These are phyloP conservation scores for Pitta sordida DNA, from an alignment of 2,113 vertebrate genomes.

Conservation along the genomic window DNA sequence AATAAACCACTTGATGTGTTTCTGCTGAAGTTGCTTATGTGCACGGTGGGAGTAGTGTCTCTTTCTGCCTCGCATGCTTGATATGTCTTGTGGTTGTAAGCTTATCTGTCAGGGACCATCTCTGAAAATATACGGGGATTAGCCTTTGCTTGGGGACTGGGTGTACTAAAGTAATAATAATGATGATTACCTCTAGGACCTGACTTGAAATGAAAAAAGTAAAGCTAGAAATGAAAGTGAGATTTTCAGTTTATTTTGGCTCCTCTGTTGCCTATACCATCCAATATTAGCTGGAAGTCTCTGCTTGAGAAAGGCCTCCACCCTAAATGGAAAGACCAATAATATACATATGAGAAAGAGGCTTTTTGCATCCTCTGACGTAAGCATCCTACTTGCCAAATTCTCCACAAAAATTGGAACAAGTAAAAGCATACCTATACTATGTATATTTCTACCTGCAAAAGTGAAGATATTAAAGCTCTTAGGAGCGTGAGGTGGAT, in stretches of 20 bases:
- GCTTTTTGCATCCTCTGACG: neutral
- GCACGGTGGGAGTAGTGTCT: neutral
- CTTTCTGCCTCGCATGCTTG: neutral
- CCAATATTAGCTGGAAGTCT: neutral
- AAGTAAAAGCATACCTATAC: neutral
- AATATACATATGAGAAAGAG: neutral
- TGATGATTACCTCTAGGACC: neutral
- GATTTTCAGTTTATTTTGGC: neutral
- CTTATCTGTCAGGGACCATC: neutral
- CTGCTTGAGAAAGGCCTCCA: neutral
- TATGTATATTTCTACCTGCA: neutral
- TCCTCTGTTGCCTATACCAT: neutral
- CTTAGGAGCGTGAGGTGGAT: neutral
- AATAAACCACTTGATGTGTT: neutral
- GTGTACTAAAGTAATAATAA: neutral
- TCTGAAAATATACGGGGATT: neutral
- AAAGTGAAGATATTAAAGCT: neutral
- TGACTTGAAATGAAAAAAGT: neutral
- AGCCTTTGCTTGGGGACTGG: neutral
- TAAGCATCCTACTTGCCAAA: neutral
- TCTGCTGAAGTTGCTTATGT: neutral
- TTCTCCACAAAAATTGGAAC: neutral
- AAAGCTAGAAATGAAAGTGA: neutral
- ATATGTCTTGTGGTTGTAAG: neutral
- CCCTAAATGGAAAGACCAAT: neutral